Base-by-base conservation (phyloP, 2,113 vertebrate species). In the Bagarius yarrelli region DNA sequence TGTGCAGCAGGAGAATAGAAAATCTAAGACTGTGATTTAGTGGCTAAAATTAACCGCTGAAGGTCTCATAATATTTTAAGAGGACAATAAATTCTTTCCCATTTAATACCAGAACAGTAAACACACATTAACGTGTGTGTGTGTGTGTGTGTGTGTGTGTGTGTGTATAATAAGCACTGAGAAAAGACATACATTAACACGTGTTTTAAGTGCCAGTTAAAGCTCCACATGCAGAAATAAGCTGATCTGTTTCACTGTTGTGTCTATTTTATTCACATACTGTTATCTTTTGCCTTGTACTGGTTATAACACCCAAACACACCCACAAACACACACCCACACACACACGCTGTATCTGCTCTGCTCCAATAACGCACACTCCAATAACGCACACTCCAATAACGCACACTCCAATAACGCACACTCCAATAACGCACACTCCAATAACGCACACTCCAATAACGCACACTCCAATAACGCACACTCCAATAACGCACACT, bases 171-270 rank as follows among this genome's bases (percentile, higher is more conserved):
- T 21, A 16, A n/a, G n/a, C n/a, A n/a, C n/a, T n/a, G n/a, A n/a
- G n/a, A n/a, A n/a, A n/a, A n/a, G n/a, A n/a, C n/a, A n/a, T n/a
- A n/a, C n/a, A n/a, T n/a, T n/a, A n/a, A n/a, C n/a, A n/a, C n/a
- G n/a, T n/a, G n/a, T n/a, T n/a, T n/a, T n/a, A n/a, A n/a, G n/a
- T n/a, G n/a, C n/a, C n/a, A n/a, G n/a, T n/a, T n/a, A n/a, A n/a
- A n/a, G n/a, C n/a, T n/a, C n/a, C 66, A 66, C 25, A 67, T 30
- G 44, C 76, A 60, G 73, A 76, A 60, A 78, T 69, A 81, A 55
- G 30, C 76, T 47, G 70, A 87, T 81, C 79, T 72, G 73, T 81
- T 64, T 50, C 25, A 18, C 63, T 13, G 52, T 66, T 70, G 47
- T 32, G 32, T 64, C 44, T 66, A 52, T 52, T 78, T 18, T 13